Evolutionary conservation across 2,888 invertebrate species (phyloP).

Genomic region (Thymelicus acteon): DNA sequence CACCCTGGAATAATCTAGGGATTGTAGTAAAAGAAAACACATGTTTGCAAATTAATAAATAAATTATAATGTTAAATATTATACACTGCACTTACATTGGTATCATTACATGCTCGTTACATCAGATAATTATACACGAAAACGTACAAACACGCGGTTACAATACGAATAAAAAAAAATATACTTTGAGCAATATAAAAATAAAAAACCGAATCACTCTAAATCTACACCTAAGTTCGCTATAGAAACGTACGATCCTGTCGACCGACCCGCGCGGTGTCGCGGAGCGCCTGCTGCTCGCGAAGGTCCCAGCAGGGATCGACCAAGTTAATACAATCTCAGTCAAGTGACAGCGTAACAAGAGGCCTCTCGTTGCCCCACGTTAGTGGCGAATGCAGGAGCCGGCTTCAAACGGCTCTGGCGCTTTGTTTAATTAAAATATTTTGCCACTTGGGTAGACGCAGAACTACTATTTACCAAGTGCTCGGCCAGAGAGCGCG

Average conservation of each 20-base stretch:
- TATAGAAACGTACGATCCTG: conserved; percentile 53
- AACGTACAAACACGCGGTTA: conserved; percentile 76
- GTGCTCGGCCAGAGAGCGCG: too few relatives aligned
- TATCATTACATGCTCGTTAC: conserved; percentile 75
- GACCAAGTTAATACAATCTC: neutral
- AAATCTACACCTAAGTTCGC: conserved; percentile 60
- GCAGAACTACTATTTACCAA: too few relatives aligned
- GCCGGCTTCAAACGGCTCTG: too few relatives aligned
- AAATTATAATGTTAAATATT: conserved; percentile 84
- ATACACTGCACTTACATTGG: conserved; percentile 81
- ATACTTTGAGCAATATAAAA: conserved; percentile 82
- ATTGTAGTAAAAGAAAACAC: conserved; percentile 48
- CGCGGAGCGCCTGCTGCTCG: too few relatives aligned
- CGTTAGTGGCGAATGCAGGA: neutral
- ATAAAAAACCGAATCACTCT: conserved; percentile 80
- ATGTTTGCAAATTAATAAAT: conserved; percentile 81
- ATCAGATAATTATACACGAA: conserved; percentile 74
- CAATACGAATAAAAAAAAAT: conserved; percentile 65
- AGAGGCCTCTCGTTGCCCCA: neutral
- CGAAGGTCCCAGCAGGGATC: too few relatives aligned
- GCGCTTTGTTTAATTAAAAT: too few relatives aligned
- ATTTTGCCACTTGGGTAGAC: too few relatives aligned
- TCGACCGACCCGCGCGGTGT: neutral
- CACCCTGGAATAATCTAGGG: neutral
- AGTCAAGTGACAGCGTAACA: neutral